These are phyloP conservation scores for Thripadectes ignobilis DNA, from an alignment of 2,797 vertebrate species.

Conservation along the genomic window DNA sequence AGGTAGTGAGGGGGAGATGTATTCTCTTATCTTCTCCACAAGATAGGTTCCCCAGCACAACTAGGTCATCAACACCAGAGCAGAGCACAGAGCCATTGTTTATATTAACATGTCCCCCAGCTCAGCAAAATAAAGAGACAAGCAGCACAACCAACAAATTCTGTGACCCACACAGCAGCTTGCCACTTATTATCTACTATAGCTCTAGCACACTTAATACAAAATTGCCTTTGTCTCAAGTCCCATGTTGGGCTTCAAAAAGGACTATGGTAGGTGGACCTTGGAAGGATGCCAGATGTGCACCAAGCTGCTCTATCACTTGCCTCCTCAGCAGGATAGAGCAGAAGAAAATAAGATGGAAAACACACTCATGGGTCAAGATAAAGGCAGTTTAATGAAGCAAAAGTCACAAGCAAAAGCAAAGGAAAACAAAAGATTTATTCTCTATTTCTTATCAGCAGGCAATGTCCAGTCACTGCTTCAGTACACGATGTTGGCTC, in stretches of 20 bases:
- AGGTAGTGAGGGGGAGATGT: background rate
- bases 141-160: background rate
- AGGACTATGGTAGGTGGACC: background rate
- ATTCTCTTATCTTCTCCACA: background rate
- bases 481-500: background rate
- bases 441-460: background rate
- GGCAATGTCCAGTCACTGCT: background rate
- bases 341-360: background rate
- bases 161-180: background rate
- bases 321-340: background rate
- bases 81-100: background rate
- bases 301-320: background rate
- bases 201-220: background rate
- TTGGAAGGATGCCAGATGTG: background rate
- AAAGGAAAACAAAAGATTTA: background rate
- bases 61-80: too few species aligned
- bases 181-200: background rate
- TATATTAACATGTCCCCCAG: background rate
- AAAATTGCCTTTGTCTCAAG: background rate
- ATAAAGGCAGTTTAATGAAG: background rate
- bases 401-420: background rate
- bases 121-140: background rate
- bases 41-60: background rate
- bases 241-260: background rate
- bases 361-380: background rate